Base-by-base conservation (phyloP, 2,797 vertebrate genomes). In the Lophius americanus region DNA sequence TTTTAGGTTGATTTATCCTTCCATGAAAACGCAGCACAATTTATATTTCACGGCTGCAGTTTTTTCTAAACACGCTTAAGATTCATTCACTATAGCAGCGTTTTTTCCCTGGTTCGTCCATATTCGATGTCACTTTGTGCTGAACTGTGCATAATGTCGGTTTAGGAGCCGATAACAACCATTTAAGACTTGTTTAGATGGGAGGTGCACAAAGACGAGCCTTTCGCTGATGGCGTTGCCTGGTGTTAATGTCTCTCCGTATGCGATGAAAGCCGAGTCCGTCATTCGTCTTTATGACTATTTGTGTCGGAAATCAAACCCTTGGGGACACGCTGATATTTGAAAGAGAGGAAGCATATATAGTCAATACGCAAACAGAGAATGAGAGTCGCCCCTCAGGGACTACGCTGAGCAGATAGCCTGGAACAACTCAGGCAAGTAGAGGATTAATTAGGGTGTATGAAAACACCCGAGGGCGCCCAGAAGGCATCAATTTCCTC, bases 371-470 rank as follows among this genome's bases (percentile, higher is more conserved):
- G 75, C 60, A 69, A 70, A 68, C 49, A 53, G 65, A 73, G 72
- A 78, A 77, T 10, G 59, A 68, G 69, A 71, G 36, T 12, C 61
- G 63, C 60, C 67, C 84, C 73, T 37, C 9, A 2, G 80, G 83
- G 81, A 85, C 60, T 14, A 10, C 57, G 49, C 53, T 55, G 76
- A 54, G 36, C 71, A 82, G 75, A 70, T 75, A 82, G 58, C 75
- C 61, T 47, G 54, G 81, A 78, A 78, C 42, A 73, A 82, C 76
- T 83, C 81, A 84, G 71, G 66, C 77, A 85, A 85, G 82, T 51
- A 66, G 64, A 70, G 58, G 83, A 84, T 86, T 89, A 89, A 90
- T 89, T 87, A 82, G 70, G 70, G 77, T 77, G 77, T 62, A 63
- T 39, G 67, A 75, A 85, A 85, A 82, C 84, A 87, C 86, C 79